phyloP scores from a whole-genome alignment of 2,888 invertebrate species.

The Caenorhabditis uteleia region DNA sequence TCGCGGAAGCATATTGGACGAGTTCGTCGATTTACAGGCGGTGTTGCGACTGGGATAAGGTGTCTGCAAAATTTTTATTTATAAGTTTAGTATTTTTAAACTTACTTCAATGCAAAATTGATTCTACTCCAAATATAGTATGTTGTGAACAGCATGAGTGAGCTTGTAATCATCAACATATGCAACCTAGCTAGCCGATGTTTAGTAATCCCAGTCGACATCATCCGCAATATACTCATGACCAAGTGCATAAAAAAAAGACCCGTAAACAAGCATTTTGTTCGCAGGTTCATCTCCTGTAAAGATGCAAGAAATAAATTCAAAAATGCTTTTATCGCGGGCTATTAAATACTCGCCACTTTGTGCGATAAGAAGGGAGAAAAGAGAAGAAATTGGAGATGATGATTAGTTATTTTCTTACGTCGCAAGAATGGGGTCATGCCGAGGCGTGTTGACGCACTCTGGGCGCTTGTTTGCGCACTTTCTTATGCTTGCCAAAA shows the following conservation, averaged over 20 bases:
- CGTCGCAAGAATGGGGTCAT: too few relatives aligned
- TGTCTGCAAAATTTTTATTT: constrained; percentile 9
- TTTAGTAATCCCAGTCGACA: constrained; percentile 31
- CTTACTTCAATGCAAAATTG: constrained; percentile 33
- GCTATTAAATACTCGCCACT: too few relatives aligned
- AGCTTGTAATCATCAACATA: constrained; percentile 33
- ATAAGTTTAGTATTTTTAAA: background rate
- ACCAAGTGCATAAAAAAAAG: constrained; percentile 10
- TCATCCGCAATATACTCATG: constrained; percentile 22
- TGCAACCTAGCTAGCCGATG: constrained; percentile 47
- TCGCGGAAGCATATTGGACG: constrained; percentile 41
- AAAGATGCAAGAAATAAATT: too few relatives aligned
- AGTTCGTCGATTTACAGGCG: constrained; percentile 32
- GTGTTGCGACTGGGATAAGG: constrained; percentile 14
- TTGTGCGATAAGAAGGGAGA: too few relatives aligned
- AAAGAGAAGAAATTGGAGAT: too few relatives aligned
- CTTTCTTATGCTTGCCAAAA: too few relatives aligned
- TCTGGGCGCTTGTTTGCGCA: too few relatives aligned
- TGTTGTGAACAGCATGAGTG: constrained; percentile 41
- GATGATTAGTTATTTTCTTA: too few relatives aligned
- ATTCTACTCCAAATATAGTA: constrained; percentile 47
- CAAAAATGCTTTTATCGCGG: too few relatives aligned
- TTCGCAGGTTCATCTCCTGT: too few relatives aligned
- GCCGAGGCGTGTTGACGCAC: too few relatives aligned
- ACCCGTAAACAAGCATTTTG: too few relatives aligned